Evolutionary conservation across 2,113 vertebrate genomes (phyloP).

Genomic region (Oceanodroma tethys): DNA sequence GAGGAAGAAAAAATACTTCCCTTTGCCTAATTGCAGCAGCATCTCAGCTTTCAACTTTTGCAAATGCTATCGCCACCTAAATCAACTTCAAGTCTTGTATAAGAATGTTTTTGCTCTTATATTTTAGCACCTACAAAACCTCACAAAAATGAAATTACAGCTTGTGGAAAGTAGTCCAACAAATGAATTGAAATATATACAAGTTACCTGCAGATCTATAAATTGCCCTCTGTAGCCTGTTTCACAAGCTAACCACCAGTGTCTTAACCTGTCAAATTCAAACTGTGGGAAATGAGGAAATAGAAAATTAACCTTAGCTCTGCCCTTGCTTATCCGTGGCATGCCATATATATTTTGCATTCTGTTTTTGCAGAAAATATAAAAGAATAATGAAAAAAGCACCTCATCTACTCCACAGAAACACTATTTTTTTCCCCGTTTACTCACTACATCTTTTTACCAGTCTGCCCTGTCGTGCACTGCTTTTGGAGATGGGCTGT

Average conservation of each 20-base stretch:
- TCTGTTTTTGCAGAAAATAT: not conserved
- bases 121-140: not conserved
- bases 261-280: not conserved
- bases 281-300: not conserved
- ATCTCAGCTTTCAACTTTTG: not conserved
- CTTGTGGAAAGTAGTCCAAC: not conserved
- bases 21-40: not conserved
- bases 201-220: not conserved
- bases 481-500: slow-evolving; percentile 31
- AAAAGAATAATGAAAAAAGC: not conserved
- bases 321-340: not conserved
- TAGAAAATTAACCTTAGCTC: not conserved
- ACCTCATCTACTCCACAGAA: not conserved
- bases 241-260: not conserved
- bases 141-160: not conserved
- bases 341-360: not conserved
- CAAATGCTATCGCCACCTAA: not conserved
- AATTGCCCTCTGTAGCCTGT: not conserved
- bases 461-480: not conserved
- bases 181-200: not conserved
- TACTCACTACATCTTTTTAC: not conserved
- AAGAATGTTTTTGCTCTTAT: not conserved
- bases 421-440: not conserved
- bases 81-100: not conserved
- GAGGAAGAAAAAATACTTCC: not conserved